These are phyloP conservation scores for Chroicocephalus ridibundus DNA, from an alignment of 2,113 vertebrate genomes.

Conservation along the genomic window DNA sequence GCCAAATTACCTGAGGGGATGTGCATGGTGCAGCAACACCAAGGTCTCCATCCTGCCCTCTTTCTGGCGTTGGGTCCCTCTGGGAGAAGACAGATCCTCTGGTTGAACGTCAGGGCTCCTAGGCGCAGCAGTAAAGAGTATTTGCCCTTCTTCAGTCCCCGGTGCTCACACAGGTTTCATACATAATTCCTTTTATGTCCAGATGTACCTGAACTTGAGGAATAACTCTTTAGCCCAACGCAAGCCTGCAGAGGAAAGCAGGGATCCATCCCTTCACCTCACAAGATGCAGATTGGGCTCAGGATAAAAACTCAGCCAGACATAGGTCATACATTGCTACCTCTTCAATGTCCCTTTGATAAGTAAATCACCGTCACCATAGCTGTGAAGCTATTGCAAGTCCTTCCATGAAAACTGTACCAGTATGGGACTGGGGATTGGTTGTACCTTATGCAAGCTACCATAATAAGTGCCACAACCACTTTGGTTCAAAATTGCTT, in stretches of 20 bases:
- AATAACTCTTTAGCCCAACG: neutral
- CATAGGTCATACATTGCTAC: neutral
- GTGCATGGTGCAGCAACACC: rapidly evolving
- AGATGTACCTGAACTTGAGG: neutral
- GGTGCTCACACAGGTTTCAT: neutral
- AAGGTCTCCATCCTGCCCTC: neutral
- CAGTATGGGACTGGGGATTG: neutral
- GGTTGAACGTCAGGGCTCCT: neutral
- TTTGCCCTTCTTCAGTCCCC: neutral
- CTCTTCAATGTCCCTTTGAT: neutral
- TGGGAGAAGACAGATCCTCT: neutral
- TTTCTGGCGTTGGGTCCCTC: neutral
- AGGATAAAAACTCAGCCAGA: neutral
- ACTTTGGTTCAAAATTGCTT: neutral
- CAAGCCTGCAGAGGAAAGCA: neutral
- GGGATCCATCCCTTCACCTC: neutral
- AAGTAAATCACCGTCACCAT: neutral
- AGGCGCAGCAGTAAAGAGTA: neutral
- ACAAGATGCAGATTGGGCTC: neutral
- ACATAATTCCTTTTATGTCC: neutral
- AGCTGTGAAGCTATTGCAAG: neutral
- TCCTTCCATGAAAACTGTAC: neutral
- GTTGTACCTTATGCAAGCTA: neutral
- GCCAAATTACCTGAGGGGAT: neutral
- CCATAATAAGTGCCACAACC: neutral